phyloP scores from a whole-genome alignment of 1,140 invertebrate genomes.

The Rhynchophorus ferrugineus region DNA sequence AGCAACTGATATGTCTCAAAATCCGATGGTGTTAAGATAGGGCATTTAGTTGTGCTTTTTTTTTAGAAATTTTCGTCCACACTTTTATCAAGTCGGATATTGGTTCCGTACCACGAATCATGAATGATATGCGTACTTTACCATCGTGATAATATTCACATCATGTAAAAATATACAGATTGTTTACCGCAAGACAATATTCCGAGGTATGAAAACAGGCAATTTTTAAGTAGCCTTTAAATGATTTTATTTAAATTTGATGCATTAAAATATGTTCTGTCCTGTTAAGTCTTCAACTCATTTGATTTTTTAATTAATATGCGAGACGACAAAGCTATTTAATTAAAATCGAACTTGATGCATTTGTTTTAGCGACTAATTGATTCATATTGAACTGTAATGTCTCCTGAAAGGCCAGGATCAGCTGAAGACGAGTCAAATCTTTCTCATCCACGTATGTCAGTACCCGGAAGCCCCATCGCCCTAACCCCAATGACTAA shows the following conservation, averaged over 20 bases:
- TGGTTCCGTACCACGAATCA: too few species aligned
- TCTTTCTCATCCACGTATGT: conserved; percentile 34
- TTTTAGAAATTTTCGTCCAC: not conserved
- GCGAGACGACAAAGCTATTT: too few species aligned
- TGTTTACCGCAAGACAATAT: not conserved
- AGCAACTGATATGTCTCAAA: conserved; percentile 16
- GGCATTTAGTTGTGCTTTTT: not conserved
- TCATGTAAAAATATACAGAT: not conserved
- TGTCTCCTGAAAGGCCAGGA: conserved; percentile 38
- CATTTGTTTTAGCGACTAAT: too few species aligned
- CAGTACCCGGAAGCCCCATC: conserved; percentile 35
- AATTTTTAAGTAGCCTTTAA: too few species aligned
- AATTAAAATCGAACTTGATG: too few species aligned
- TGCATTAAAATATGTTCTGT: too few species aligned
- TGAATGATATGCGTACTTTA: too few species aligned
- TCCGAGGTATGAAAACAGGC: too few species aligned
- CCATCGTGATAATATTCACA: not conserved
- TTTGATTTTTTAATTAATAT: too few species aligned
- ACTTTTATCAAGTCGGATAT: not conserved
- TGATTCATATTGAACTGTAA: conserved; percentile 12
- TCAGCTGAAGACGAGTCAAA: conserved; percentile 33
- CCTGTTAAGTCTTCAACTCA: too few species aligned
- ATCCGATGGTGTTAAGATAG: conserved; percentile 6
- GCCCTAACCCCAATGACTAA: conserved; percentile 34
- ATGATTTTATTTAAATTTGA: too few species aligned